Conservation (phyloP, 2,888 invertebrate genomes). For the Tipula vernalis region DNA sequence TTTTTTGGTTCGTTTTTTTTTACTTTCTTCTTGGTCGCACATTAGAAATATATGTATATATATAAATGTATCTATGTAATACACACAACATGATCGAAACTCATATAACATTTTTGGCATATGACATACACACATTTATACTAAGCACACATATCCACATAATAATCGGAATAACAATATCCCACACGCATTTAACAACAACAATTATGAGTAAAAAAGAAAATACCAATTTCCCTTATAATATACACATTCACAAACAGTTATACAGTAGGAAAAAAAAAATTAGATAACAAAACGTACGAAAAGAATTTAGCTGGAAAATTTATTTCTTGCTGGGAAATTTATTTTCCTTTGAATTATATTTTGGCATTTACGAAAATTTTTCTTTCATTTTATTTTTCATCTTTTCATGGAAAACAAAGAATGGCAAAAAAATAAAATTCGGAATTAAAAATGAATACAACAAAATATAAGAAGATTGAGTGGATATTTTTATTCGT, state of each 20-base stretch:
- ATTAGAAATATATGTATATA: not conserved
- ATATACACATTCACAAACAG: not conserved
- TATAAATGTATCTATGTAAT: not conserved
- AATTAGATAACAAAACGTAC: not conserved
- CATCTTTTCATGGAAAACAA: slow-evolving; percentile 4
- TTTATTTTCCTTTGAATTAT: slow-evolving; percentile 8
- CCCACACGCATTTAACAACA: not conserved
- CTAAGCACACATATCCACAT: not conserved
- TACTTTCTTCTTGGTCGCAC: not conserved
- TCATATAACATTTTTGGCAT: not conserved
- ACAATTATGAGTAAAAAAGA: not conserved
- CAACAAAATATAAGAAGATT: not conserved
- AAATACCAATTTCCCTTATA: not conserved
- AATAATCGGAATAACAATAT: not conserved
- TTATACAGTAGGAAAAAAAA: not conserved
- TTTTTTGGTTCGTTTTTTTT: not conserved
- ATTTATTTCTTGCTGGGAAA: slow-evolving; percentile 6
- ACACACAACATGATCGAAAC: not conserved
- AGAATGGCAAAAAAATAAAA: not conserved
- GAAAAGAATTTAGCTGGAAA: not conserved
- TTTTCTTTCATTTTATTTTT: slow-evolving; percentile 5
- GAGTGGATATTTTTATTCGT: not conserved
- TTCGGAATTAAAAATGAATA: not conserved
- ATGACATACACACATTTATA: not conserved
- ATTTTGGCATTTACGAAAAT: slow-evolving; percentile 8